These are phyloP conservation scores for Heliocidaris tuberculata DNA, from an alignment of 35 echinoderm and acorn worm genomes.

Conservation along the genomic window DNA sequence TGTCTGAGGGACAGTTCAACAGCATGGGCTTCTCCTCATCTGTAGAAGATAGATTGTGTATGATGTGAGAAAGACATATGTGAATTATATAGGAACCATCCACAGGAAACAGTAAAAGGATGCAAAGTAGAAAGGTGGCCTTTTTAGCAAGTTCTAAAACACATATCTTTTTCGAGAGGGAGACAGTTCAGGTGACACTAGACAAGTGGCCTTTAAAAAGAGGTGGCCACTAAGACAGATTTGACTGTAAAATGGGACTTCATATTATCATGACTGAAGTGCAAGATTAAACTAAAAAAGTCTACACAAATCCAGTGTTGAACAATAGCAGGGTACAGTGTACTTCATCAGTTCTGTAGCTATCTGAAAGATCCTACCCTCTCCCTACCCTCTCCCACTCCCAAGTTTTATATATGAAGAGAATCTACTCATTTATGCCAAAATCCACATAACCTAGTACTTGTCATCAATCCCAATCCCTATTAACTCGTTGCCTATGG, in stretches of 20 bases:
- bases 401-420: neutral
- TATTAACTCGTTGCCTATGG: too few species aligned
- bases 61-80: neutral
- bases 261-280: neutral
- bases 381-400: neutral
- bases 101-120: neutral
- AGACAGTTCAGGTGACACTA: neutral
- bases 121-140: neutral
- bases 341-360: neutral
- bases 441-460: neutral
- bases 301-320: neutral
- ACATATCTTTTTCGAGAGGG: neutral
- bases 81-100: neutral
- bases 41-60: slow-evolving; percentile 37
- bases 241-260: neutral
- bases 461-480: neutral
- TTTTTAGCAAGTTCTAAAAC: neutral
- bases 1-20: slow-evolving; percentile 47
- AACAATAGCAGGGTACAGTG: neutral
- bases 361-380: neutral
- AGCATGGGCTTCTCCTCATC: slow-evolving; percentile 57
- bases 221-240: neutral
- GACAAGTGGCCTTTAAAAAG: neutral
- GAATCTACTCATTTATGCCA: too few species aligned
- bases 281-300: too few species aligned